Evolutionary conservation across 2,888 invertebrate genomes (phyloP).

Genomic region (Limnephilus rhombicus): DNA sequence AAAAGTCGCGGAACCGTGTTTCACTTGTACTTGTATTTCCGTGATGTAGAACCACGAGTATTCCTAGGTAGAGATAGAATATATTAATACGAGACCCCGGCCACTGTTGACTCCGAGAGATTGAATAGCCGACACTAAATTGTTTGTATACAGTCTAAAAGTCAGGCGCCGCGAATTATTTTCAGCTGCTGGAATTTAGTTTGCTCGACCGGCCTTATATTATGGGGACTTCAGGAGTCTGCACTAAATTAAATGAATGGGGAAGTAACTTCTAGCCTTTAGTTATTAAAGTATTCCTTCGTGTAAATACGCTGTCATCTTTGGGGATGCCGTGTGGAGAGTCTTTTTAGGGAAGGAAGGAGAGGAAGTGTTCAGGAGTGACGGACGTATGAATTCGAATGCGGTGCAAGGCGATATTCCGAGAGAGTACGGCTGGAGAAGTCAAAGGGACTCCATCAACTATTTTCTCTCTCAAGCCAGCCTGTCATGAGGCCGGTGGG

Average conservation of each 20-base stretch:
- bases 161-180: neutral
- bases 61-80: neutral
- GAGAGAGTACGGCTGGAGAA: too few species aligned
- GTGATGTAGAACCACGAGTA: neutral
- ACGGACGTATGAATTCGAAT: too few species aligned
- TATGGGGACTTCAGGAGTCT: neutral
- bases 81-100: neutral
- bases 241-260: neutral
- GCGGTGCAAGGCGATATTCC: too few species aligned
- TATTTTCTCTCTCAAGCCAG: too few species aligned
- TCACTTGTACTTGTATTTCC: neutral
- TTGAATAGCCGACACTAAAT: neutral
- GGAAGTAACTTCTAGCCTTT: neutral
- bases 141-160: conserved; percentile 16
- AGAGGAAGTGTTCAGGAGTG: too few species aligned
- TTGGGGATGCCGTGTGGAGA: too few species aligned
- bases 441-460: too few species aligned
- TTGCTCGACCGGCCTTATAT: neutral
- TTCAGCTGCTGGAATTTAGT: neutral
- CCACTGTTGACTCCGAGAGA: neutral
- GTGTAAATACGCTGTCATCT: too few species aligned
- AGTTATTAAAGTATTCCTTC: neutral
- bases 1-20: too few species aligned
- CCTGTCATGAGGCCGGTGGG: too few species aligned
- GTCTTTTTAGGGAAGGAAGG: too few species aligned